phyloP scores from a whole-genome alignment of 2,888 invertebrate genomes.

The Hipparchia sbordonii region DNA sequence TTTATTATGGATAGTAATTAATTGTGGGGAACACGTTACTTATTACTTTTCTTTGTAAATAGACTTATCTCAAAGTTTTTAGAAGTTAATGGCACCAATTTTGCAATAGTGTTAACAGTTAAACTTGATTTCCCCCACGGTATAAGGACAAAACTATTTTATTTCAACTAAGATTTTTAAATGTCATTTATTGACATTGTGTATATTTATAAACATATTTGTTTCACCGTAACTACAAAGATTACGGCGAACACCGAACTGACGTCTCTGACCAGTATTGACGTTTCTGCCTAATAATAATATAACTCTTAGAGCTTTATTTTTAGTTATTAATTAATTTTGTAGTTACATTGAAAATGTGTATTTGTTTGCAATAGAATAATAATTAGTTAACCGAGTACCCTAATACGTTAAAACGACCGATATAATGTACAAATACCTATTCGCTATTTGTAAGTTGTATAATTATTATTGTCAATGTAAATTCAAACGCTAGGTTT shows the following conservation, averaged over 20 bases:
- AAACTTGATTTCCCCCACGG: no score
- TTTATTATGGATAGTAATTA: constrained; percentile 38
- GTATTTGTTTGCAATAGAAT: constrained; percentile 1
- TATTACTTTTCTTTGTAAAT: not conserved
- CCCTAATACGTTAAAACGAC: constrained; percentile 45
- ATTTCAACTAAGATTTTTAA: not conserved
- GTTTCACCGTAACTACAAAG: not conserved
- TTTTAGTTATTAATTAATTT: constrained; percentile 3
- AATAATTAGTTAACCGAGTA: constrained; percentile 1
- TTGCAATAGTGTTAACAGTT: no score
- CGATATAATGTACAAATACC: constrained; percentile 63
- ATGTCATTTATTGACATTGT: no score
- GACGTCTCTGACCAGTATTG: constrained; percentile 17
- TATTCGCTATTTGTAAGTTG: constrained; percentile 42
- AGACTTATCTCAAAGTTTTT: not conserved
- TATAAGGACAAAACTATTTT: not conserved
- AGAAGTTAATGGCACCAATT: no score
- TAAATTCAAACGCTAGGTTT: constrained; percentile 27
- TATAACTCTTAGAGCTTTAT: not conserved
- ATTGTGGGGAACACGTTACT: constrained; percentile 21
- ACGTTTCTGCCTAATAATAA: constrained; percentile 14
- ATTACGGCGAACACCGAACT: constrained; percentile 9
- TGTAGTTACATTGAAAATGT: constrained; percentile 3
- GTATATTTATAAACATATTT: no score
- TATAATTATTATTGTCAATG: constrained; percentile 41